Evolutionary conservation across 2,113 vertebrate genomes (phyloP).

Genomic region (Amblyornis subalaris): DNA sequence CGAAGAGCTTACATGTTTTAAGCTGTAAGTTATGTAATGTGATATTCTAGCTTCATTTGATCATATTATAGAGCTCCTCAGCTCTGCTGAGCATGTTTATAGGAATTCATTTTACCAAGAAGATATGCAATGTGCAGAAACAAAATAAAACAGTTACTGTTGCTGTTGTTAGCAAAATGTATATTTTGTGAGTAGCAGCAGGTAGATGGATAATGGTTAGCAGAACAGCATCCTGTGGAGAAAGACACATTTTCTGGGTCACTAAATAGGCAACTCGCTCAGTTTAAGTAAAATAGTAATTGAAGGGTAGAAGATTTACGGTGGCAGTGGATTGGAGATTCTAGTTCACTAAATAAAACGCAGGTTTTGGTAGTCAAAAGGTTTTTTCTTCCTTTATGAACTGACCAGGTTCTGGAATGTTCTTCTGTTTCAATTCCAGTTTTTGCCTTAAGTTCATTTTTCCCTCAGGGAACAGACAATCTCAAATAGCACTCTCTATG

Average conservation of each 20-base stretch:
- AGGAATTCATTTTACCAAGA: conserved; percentile 52
- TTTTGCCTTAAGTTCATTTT: neutral
- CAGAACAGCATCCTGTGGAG: neutral
- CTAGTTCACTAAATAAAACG: neutral
- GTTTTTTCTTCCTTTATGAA: neutral
- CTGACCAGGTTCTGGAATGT: neutral
- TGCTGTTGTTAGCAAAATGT: conserved; percentile 41
- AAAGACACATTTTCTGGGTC: conserved; percentile 31
- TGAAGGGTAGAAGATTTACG: neutral
- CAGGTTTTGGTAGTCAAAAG: neutral
- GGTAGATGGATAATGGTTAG: conserved; percentile 11
- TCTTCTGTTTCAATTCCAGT: neutral
- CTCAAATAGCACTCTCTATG: neutral
- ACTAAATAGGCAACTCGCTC: neutral
- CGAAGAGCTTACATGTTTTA: neutral
- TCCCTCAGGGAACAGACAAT: neutral
- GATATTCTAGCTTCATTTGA: conserved; percentile 26
- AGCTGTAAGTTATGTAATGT: neutral
- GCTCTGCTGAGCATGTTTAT: conserved; percentile 35
- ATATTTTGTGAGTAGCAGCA: neutral
- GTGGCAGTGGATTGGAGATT: neutral
- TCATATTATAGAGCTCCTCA: neutral
- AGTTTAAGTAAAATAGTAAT: conserved; percentile 7
- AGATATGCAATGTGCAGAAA: conserved; percentile 38
- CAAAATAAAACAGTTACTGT: conserved; percentile 40